Percentiles rank a stretch among this genome's conserved stretches.
phyloP scores from a whole-genome alignment of 2,888 invertebrate genomes.

The Tachina fera region DNA sequence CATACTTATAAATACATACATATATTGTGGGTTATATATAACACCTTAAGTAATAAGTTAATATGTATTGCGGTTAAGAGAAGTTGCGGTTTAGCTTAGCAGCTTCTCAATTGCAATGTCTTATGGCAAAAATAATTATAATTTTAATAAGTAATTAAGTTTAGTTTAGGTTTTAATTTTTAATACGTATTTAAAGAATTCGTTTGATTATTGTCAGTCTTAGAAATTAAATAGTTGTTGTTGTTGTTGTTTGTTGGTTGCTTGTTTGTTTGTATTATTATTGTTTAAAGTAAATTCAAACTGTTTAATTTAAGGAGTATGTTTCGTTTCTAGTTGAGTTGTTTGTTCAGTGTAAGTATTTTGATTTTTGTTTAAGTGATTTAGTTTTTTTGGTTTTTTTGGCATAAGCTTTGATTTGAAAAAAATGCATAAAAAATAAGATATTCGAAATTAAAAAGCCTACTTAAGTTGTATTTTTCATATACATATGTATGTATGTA shows the following conservation, averaged over 20 bases:
- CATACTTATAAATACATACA: too few relatives aligned
- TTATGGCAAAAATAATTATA: conserved; percentile 31
- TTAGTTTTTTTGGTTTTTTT: conserved; percentile 38
- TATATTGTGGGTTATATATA: conserved; percentile 15
- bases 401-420: conserved; percentile 60
- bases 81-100: neutral
- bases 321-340: conserved; percentile 18
- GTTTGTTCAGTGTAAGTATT: neutral
- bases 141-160: neutral
- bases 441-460: conserved; percentile 26
- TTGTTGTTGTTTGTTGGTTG: neutral
- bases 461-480: conserved; percentile 16
- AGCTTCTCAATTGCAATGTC: neutral
- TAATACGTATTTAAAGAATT: conserved; percentile 62
- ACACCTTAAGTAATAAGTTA: neutral
- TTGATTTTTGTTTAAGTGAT: neutral
- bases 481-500: neutral
- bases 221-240: conserved; percentile 69
- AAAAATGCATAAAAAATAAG: conserved; percentile 29
- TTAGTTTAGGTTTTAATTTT: conserved; percentile 19
- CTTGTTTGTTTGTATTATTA: conserved; percentile 4
- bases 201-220: conserved; percentile 69
- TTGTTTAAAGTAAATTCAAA: conserved; percentile 48
- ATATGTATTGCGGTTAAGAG: neutral
- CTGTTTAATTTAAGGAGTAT: conserved; percentile 48